Percentiles rank a stretch among this genome's conserved stretches.
Conservation (phyloP, 2,888 invertebrate genomes). For the Caenorhabditis sp. region DNA sequence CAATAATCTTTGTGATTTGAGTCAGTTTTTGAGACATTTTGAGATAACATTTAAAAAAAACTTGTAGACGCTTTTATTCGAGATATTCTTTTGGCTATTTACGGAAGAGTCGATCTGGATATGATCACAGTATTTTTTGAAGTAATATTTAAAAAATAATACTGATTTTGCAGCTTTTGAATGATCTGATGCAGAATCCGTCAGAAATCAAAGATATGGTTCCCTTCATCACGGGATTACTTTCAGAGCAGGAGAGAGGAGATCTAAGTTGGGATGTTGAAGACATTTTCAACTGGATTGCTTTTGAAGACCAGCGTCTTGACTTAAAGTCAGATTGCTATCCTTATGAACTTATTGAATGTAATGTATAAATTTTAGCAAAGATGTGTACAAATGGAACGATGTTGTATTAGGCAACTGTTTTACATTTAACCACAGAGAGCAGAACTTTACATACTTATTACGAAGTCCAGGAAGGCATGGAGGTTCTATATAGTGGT, state of each 20-base stretch:
- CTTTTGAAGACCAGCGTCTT: conserved; percentile 71
- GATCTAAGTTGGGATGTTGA: conserved; percentile 68
- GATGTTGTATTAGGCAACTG: conserved; percentile 73
- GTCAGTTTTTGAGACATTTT: conserved; percentile 28
- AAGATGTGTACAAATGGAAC: conserved; percentile 68
- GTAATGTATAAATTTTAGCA: conserved; percentile 27
- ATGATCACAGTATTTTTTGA: conserved; percentile 49
- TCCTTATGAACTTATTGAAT: not conserved
- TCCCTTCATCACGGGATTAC: conserved; percentile 68
- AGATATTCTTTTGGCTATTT: conserved; percentile 62
- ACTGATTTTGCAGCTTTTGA: conserved; percentile 59
- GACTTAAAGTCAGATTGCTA: conserved; percentile 59
- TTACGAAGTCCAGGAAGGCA: conserved; percentile 57
- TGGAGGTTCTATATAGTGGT: conserved; percentile 58
- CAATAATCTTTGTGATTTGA: conserved; percentile 62
- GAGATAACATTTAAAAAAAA: not conserved
- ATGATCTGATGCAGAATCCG: conserved; percentile 69
- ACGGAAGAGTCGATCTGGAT: conserved; percentile 60
- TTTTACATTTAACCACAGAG: conserved; percentile 72
- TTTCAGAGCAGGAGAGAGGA: conserved; percentile 35
- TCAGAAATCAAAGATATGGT: conserved; percentile 71
- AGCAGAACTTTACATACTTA: conserved; percentile 51
- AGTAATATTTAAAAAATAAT: not conserved
- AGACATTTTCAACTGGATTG: conserved; percentile 72
- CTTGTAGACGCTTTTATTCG: conserved; percentile 60